Evolutionary conservation across 2,888 invertebrate genomes (phyloP).

Genomic region (Mesorhabditis sp.): DNA sequence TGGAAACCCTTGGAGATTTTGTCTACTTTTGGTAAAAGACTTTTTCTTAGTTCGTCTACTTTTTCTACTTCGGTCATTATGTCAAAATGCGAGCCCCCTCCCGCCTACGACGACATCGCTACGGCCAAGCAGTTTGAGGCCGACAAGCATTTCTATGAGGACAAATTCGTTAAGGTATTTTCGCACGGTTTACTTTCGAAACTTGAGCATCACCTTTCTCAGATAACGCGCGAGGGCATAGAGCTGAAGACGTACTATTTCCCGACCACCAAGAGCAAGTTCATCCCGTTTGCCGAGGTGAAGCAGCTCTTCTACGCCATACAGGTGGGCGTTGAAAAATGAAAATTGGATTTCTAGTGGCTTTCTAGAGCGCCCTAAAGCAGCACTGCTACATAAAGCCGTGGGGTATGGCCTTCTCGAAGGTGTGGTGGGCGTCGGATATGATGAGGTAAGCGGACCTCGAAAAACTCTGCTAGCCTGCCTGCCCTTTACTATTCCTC

Average conservation of each 20-base stretch:
- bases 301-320: not conserved
- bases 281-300: not conserved
- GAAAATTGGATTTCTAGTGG: not conserved
- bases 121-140: slow-evolving; percentile 2
- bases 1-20: no score
- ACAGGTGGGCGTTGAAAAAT: not conserved
- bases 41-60: no score
- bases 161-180: slow-evolving; percentile 2
- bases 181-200: not conserved
- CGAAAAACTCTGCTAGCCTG: no score
- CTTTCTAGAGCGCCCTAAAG: not conserved
- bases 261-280: not conserved
- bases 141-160: slow-evolving; percentile 3
- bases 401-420: not conserved
- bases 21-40: no score
- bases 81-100: not conserved
- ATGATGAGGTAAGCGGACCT: not conserved
- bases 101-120: not conserved
- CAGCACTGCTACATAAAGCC: slow-evolving; percentile 3
- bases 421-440: not conserved
- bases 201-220: not conserved
- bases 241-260: not conserved
- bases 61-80: not conserved
- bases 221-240: not conserved
- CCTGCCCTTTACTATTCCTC: not conserved